phyloP scores from a whole-genome alignment of 2,888 invertebrate species.

The Scaptomyza flava region DNA sequence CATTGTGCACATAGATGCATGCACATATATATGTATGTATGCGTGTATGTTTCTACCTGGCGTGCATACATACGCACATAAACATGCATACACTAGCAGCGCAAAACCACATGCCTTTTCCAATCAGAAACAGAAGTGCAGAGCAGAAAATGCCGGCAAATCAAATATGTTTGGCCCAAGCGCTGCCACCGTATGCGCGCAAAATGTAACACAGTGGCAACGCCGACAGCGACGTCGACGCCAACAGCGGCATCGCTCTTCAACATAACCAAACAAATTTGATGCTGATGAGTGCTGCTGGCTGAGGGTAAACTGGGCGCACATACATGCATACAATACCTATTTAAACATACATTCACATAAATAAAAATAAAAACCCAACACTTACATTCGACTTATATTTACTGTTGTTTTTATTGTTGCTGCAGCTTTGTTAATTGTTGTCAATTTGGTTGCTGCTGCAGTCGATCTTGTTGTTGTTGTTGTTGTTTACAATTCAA shows the following conservation, averaged over 20 bases:
- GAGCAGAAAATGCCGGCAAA: conserved; percentile 59
- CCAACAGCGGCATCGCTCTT: conserved; percentile 53
- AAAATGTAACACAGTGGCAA: conserved; percentile 62
- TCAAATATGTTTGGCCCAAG: conserved; percentile 53
- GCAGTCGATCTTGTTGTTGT: conserved; percentile 23
- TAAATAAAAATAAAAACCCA: conserved; percentile 9
- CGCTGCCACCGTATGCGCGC: conserved; percentile 54
- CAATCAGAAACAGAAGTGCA: conserved; percentile 59
- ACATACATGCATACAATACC: conserved; percentile 6
- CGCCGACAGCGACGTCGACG: conserved; percentile 60
- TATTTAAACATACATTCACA: conserved; percentile 2
- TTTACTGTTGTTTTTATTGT: conserved; percentile 14
- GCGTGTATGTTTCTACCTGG: conserved; percentile 48
- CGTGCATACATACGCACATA: conserved; percentile 17
- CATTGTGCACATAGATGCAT: conserved; percentile 23
- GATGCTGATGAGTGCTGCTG: conserved; percentile 45
- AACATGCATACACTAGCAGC: conserved; percentile 14
- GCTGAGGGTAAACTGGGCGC: conserved; percentile 12
- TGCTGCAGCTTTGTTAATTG: conserved; percentile 30
- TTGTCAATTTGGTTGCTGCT: conserved; percentile 39
- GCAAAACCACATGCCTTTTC: conserved; percentile 58
- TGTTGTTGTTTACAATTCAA: conserved; percentile 33
- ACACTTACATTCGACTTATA: conserved; percentile 51
- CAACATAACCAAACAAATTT: conserved; percentile 73
- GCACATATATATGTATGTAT: conserved; percentile 15